Conservation (phyloP, 2,888 invertebrate genomes). For the Aethes cnicana region DNA sequence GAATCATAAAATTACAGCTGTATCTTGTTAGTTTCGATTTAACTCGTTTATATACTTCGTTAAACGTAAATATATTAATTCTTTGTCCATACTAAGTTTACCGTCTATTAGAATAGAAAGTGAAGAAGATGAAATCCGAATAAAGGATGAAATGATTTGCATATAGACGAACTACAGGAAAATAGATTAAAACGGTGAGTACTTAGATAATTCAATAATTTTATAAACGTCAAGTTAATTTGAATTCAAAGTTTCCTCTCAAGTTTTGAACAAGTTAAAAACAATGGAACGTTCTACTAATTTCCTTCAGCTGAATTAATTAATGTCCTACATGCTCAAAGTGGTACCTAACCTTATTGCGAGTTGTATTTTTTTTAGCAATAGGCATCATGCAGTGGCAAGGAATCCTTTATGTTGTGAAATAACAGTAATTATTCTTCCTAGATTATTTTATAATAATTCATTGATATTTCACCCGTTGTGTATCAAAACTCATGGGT, state of each 20-base stretch:
- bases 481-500: too few species aligned
- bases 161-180: conserved; percentile 1
- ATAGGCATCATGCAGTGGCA: too few species aligned
- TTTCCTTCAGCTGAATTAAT: too few species aligned
- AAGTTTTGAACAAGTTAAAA: conserved; percentile 8
- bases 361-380: neutral
- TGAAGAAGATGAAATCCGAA: conserved; percentile 20
- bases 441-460: too few species aligned
- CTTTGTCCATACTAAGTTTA: conserved; percentile 24
- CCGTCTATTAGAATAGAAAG: conserved; percentile 24
- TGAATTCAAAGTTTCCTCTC: neutral
- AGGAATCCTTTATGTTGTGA: too few species aligned
- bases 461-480: too few species aligned
- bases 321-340: too few species aligned
- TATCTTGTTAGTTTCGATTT: too few species aligned
- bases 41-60: conserved; percentile 11
- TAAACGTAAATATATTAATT: conserved; percentile 34
- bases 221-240: neutral
- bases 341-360: neutral
- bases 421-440: too few species aligned
- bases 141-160: conserved; percentile 18
- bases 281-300: conserved; percentile 8
- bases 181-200: conserved; percentile 18
- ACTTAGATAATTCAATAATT: neutral
- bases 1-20: neutral